phyloP scores from a whole-genome alignment of 2,113 vertebrate species.

The Platysteira castanea region DNA sequence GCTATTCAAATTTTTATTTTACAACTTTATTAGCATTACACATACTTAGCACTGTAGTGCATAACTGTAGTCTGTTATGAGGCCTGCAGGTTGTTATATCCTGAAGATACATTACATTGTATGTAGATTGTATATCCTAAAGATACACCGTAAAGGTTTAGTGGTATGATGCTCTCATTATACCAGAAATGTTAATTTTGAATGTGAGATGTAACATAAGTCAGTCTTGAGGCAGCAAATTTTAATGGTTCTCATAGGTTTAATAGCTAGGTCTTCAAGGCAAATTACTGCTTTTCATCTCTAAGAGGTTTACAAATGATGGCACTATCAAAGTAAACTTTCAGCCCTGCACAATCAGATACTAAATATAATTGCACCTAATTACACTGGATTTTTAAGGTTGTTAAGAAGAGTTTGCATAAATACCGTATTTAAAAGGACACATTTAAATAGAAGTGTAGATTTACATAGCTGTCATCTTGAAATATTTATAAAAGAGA shows the following conservation, averaged over 20 bases:
- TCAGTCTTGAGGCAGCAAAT: background rate
- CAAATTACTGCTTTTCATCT: constrained; percentile 21
- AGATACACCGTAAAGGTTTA: background rate
- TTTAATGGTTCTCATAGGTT: background rate
- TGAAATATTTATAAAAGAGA: constrained; percentile 15
- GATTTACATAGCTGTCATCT: background rate
- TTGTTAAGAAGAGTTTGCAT: background rate
- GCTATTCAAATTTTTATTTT: background rate
- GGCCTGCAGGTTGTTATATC: background rate
- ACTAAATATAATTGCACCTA: constrained; percentile 29
- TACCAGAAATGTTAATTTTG: background rate
- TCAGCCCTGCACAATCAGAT: background rate
- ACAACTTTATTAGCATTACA: background rate
- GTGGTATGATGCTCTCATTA: background rate
- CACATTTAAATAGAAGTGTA: background rate
- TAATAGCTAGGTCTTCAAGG: background rate
- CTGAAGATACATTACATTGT: background rate
- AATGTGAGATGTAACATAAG: background rate
- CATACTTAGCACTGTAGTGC: background rate
- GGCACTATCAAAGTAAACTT: background rate
- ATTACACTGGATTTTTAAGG: background rate
- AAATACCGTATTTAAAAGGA: constrained; percentile 11
- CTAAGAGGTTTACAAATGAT: constrained; percentile 34
- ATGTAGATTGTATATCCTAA: background rate
- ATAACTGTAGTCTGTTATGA: background rate